These are phyloP conservation scores for Avahi laniger DNA, from an alignment of 2,797 vertebrate species.

Conservation along the genomic window DNA sequence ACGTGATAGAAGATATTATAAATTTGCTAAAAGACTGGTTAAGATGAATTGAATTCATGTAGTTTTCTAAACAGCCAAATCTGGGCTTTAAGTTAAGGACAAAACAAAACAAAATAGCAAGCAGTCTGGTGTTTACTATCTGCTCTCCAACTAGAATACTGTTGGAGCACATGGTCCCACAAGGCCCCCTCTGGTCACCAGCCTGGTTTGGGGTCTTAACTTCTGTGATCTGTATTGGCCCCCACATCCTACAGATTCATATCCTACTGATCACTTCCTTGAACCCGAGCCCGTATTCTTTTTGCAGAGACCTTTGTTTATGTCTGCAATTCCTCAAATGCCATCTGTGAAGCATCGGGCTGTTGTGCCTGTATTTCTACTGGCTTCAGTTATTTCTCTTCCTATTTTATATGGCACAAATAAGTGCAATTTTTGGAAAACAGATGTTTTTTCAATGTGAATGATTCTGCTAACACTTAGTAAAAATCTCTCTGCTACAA, in stretches of 20 bases:
- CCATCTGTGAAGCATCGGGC: not conserved
- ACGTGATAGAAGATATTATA: not conserved
- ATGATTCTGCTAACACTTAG: conserved; percentile 28
- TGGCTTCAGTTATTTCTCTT: conserved; percentile 38
- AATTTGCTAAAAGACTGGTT: not conserved
- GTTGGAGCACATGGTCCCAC: not conserved
- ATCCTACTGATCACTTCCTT: not conserved
- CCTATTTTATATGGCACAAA: conserved; percentile 53
- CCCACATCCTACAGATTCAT: not conserved
- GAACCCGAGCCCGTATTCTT: not conserved
- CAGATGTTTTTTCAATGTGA: conserved; percentile 32
- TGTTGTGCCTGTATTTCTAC: conserved; percentile 21
- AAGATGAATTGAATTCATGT: not conserved
- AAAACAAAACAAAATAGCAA: not conserved
- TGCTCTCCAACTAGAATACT: not conserved
- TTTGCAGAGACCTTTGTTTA: not conserved
- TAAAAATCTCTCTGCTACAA: not conserved
- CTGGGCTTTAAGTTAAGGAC: not conserved
- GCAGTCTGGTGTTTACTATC: not conserved
- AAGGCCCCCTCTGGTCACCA: too few relatives aligned
- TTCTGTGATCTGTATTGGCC: not conserved
- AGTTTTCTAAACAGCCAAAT: not conserved
- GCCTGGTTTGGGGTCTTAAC: not conserved
- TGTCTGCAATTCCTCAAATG: not conserved
- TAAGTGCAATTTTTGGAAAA: conserved; percentile 29